Evolutionary conservation across 2,113 vertebrate species (phyloP).

Genomic region (Cariama cristata): DNA sequence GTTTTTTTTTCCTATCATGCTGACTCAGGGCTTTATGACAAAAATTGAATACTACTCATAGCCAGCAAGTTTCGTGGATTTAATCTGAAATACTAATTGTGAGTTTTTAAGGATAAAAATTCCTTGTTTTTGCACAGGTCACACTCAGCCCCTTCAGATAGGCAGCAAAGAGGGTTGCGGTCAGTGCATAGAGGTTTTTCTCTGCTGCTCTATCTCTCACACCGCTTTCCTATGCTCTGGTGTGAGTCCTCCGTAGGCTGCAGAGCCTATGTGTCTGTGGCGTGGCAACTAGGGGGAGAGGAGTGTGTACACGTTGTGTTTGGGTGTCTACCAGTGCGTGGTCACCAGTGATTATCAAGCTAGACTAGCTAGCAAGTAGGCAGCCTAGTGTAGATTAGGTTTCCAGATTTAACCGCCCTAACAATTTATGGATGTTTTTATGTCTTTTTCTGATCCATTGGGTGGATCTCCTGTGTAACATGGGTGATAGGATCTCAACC

Average conservation of each 20-base stretch:
- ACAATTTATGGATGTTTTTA: neutral
- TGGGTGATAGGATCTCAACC: neutral
- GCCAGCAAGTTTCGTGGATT: neutral
- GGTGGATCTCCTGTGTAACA: neutral
- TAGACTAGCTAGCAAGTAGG: neutral
- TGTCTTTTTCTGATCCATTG: neutral
- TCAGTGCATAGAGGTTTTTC: rapidly evolving
- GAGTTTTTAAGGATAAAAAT: neutral
- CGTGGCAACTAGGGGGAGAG: neutral
- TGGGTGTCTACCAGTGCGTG: rapidly evolving
- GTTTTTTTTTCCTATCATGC: neutral
- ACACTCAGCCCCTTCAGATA: neutral
- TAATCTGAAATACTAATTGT: neutral
- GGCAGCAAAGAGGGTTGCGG: rapidly evolving
- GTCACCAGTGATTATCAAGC: neutral
- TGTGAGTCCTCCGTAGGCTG: neutral
- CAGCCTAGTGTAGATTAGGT: neutral
- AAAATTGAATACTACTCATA: neutral
- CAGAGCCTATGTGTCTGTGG: neutral
- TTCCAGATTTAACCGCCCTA: neutral
- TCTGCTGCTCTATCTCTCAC: neutral
- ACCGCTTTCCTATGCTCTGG: rapidly evolving
- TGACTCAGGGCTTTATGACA: neutral
- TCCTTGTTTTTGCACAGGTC: neutral
- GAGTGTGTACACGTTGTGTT: too few species aligned